Conservation (phyloP, 1,140 invertebrate species). For the Papilio polyxenes region DNA sequence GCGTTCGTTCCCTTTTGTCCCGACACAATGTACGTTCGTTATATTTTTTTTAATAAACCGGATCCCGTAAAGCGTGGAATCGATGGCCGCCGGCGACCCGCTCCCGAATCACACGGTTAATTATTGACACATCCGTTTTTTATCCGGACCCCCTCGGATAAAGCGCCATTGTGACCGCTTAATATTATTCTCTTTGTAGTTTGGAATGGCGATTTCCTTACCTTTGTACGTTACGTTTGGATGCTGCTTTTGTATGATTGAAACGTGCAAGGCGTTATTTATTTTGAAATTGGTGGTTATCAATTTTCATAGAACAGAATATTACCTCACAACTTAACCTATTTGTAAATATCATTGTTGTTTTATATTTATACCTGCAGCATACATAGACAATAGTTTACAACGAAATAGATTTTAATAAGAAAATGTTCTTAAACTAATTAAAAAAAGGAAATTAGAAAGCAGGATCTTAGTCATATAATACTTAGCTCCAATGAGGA, state of each 20-base stretch:
- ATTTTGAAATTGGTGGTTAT: conserved; percentile 32
- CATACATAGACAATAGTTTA: too few relatives aligned
- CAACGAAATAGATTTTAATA: too few relatives aligned
- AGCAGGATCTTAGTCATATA: too few relatives aligned
- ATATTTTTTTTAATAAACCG: conserved; percentile 64
- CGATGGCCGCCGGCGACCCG: conserved; percentile 68
- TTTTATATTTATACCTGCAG: too few relatives aligned
- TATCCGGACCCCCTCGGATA: conserved; percentile 53
- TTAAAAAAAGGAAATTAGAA: too few relatives aligned
- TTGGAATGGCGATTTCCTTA: conserved; percentile 73
- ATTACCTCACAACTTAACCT: not conserved
- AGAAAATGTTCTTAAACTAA: too few relatives aligned
- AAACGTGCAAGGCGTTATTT: conserved; percentile 21
- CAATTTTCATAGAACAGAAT: conserved; percentile 22
- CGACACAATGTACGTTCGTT: conserved; percentile 65
- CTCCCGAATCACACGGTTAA: conserved; percentile 74
- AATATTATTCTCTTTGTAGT: conserved; percentile 67
- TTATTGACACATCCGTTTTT: conserved; percentile 80
- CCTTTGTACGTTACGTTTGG: conserved; percentile 55
- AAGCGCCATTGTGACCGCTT: conserved; percentile 63
- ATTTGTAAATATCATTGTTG: not conserved
- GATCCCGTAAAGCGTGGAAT: conserved; percentile 52
- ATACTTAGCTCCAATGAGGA: too few relatives aligned
- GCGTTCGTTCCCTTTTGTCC: conserved; percentile 66
- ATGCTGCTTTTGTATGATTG: conserved; percentile 15